Evolutionary conservation across 2,888 invertebrate species (phyloP).

Genomic region (Tipula unca): DNA sequence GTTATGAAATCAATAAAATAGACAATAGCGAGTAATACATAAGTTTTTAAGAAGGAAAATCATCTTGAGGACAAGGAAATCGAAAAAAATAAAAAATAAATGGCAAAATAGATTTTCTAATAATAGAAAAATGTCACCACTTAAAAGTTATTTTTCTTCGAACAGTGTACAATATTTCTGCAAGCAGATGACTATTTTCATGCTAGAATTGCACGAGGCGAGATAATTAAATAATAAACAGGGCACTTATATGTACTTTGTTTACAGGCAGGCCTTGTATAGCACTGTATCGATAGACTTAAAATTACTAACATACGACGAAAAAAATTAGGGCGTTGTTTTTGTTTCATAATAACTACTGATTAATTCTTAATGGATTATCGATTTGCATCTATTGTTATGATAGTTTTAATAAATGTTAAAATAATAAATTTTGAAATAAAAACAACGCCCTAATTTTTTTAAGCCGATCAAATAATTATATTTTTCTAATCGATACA

Average conservation of each 20-base stretch:
- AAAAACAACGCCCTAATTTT: too few species aligned
- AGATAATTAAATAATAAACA: not conserved
- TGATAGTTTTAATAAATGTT: too few species aligned
- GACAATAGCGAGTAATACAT: not conserved
- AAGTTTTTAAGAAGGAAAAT: not conserved
- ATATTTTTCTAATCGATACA: too few species aligned
- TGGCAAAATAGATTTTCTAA: not conserved
- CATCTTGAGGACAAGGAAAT: not conserved
- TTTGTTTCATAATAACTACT: too few species aligned
- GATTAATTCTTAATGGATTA: too few species aligned
- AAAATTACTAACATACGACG: too few species aligned
- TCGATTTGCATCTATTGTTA: too few species aligned
- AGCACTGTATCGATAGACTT: too few species aligned
- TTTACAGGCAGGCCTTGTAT: too few species aligned
- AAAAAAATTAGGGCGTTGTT: too few species aligned
- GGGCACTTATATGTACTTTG: not conserved
- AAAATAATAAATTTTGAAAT: too few species aligned
- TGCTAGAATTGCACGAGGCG: not conserved
- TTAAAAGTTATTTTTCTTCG: not conserved
- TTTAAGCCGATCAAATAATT: too few species aligned
- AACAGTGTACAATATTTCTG: not conserved
- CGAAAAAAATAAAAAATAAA: not conserved
- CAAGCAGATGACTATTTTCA: not conserved
- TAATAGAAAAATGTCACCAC: not conserved
- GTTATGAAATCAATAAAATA: slow-evolving; percentile 8